phyloP scores from a whole-genome alignment of 1,140 invertebrate species.

The Zaprionus nigranus region DNA sequence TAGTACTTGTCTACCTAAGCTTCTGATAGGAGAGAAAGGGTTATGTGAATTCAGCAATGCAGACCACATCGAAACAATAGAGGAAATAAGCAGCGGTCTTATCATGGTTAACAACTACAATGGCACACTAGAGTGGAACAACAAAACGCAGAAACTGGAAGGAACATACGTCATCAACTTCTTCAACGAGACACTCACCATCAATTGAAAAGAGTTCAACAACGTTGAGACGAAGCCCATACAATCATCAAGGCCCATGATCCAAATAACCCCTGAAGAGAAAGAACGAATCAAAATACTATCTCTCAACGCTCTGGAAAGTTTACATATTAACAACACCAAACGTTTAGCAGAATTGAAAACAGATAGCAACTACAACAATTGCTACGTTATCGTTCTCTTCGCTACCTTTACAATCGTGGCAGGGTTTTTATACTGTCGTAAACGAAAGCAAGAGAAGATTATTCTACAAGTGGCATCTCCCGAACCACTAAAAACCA shows the following conservation, averaged over 20 bases:
- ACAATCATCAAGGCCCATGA: background rate
- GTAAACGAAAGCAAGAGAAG: too few relatives aligned
- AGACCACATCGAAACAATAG: slow-evolving; percentile 13
- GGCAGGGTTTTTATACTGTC: too few relatives aligned
- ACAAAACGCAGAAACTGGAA: background rate
- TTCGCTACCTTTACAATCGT: background rate
- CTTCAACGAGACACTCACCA: slow-evolving; percentile 4
- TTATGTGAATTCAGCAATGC: slow-evolving; percentile 23
- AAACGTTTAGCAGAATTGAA: slow-evolving; percentile 1
- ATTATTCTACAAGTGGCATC: too few relatives aligned
- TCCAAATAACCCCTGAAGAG: too few relatives aligned
- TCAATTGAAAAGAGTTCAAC: background rate
- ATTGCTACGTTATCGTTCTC: background rate
- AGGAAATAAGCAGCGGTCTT: slow-evolving; percentile 2
- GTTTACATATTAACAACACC: slow-evolving; percentile 1
- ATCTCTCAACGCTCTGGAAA: background rate
- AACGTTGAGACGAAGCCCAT: background rate
- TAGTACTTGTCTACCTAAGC: slow-evolving; percentile 17
- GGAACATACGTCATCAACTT: slow-evolving; percentile 9
- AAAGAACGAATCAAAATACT: background rate
- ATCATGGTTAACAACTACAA: slow-evolving; percentile 1
- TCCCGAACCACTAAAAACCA: too few relatives aligned
- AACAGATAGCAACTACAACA: slow-evolving; percentile 5
- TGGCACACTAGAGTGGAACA: slow-evolving; percentile 1
- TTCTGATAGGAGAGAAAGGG: slow-evolving; percentile 11